phyloP scores from a whole-genome alignment of 2,888 invertebrate species.

The Leptura quadrifasciata region DNA sequence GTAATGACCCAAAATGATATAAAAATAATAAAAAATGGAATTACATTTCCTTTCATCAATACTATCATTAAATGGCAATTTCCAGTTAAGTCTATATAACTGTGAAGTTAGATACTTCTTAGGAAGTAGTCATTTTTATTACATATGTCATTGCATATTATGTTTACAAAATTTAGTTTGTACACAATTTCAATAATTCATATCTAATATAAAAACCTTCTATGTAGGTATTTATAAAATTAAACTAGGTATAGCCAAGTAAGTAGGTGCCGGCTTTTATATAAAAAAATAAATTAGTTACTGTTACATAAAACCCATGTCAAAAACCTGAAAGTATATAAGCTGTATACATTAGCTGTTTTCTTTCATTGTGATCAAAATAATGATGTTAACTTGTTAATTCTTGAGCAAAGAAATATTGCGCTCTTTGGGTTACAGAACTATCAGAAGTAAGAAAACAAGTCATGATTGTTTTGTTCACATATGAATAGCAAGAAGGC shows the following conservation, averaged over 20 bases:
- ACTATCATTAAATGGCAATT: no score
- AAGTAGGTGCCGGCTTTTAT: neutral
- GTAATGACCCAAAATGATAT: no score
- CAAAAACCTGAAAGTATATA: conserved; percentile 11
- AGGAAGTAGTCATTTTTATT: no score
- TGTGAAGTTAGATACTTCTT: no score
- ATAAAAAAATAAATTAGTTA: conserved; percentile 11
- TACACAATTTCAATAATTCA: neutral
- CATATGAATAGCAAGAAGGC: neutral
- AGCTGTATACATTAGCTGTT: neutral
- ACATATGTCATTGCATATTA: no score
- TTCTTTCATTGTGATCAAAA: neutral
- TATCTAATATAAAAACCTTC: neutral
- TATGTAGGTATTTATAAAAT: neutral
- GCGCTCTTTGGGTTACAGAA: neutral
- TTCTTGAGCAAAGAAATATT: neutral
- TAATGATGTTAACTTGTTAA: neutral
- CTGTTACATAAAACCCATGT: conserved; percentile 17
- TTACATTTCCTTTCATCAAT: no score
- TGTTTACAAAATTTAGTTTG: no score
- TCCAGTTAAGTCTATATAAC: no score
- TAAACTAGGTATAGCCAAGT: neutral
- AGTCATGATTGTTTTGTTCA: neutral
- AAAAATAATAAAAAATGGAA: no score
- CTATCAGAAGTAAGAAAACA: neutral